Evolutionary conservation across 2,888 invertebrate species (phyloP).

Genomic region (Euzophera pinguis): DNA sequence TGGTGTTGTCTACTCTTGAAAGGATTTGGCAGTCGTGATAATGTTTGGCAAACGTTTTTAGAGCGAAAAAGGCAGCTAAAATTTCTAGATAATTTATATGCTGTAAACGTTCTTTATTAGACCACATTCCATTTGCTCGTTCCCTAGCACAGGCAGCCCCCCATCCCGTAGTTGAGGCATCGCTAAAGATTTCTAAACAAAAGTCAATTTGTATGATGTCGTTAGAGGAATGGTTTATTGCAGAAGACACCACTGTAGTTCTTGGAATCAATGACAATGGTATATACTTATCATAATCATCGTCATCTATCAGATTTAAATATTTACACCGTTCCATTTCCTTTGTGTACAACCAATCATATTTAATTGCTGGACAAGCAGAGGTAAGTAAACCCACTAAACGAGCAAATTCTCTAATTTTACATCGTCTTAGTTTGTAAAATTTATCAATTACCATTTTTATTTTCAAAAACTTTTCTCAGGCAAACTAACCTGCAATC

Average conservation of each 20-base stretch:
- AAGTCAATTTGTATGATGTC: no score
- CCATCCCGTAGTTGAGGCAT: slow-evolving; percentile 14
- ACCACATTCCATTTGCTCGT: background rate
- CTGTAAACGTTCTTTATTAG: background rate
- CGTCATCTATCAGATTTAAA: background rate
- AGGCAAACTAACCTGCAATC: background rate
- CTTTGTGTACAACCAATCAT: background rate
- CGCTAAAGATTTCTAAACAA: background rate
- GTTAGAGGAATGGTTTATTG: background rate
- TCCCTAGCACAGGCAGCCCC: slow-evolving; percentile 4
- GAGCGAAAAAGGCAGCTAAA: background rate
- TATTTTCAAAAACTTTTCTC: background rate
- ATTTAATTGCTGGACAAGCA: background rate
- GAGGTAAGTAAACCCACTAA: background rate
- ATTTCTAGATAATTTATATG: background rate
- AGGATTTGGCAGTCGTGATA: background rate
- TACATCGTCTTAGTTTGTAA: slow-evolving; percentile 13
- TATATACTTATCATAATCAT: background rate
- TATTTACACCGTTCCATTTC: background rate
- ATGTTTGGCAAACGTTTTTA: background rate
- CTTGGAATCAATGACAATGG: background rate
- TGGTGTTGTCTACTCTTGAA: background rate
- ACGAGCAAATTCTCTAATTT: background rate
- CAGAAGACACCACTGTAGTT: background rate
- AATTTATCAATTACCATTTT: background rate